Conservation (phyloP, 2,797 vertebrate genomes). For the Hemitrygon akajei region DNA sequence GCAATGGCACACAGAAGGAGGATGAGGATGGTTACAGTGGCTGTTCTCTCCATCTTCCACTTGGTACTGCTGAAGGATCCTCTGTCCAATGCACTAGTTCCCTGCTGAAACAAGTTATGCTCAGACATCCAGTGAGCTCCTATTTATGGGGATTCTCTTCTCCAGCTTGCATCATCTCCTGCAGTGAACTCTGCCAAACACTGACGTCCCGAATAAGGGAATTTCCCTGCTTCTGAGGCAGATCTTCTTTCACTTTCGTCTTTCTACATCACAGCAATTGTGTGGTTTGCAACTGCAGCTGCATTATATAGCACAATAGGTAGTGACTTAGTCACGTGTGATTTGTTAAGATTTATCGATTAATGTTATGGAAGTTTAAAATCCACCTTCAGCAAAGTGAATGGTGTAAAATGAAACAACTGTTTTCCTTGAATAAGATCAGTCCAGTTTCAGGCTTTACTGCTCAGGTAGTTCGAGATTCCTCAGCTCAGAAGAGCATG, state of each 20-base stretch:
- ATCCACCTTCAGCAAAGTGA: background rate
- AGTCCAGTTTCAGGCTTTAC: background rate
- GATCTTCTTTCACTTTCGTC: background rate
- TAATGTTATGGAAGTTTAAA: background rate
- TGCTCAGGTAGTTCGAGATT: background rate
- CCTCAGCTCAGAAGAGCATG: no score
- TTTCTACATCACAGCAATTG: background rate
- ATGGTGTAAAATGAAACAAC: background rate
- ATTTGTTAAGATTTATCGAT: background rate
- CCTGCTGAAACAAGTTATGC: background rate
- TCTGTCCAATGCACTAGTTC: background rate
- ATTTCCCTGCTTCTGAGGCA: background rate
- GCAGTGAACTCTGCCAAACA: background rate
- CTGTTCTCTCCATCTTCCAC: background rate
- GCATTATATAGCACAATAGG: no score
- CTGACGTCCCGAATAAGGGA: background rate
- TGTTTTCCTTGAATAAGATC: no score
- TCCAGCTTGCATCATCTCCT: background rate
- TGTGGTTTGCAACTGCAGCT: background rate
- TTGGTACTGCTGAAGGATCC: background rate
- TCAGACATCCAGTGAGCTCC: background rate
- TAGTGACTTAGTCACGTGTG: background rate
- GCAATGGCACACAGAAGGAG: background rate
- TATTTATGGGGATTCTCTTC: background rate
- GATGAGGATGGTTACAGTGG: background rate